These are phyloP conservation scores for Antheraea yamamai DNA, from an alignment of 2,888 invertebrate genomes.

Conservation along the genomic window DNA sequence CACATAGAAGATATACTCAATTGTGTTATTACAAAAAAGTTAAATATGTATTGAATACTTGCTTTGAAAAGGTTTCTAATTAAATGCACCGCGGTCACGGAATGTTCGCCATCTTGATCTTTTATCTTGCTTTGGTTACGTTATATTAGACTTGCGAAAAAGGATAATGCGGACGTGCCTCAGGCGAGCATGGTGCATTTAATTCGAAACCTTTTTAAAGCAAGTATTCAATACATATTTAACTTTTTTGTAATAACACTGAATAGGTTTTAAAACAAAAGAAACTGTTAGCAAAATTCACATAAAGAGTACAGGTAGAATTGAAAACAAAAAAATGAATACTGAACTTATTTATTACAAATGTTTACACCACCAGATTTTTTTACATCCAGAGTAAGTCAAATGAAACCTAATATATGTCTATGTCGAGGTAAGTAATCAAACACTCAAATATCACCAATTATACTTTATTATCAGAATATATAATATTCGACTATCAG, in stretches of 20 bases:
- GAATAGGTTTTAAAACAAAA: background rate
- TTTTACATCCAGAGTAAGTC: background rate
- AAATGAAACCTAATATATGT: background rate
- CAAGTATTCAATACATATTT: no score
- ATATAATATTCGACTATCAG: background rate
- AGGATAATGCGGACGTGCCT: no score
- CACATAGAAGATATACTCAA: background rate
- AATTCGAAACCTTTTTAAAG: no score
- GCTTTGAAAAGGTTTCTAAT: no score
- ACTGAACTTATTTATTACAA: conserved; percentile 1
- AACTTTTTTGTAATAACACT: no score
- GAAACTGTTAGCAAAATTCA: background rate
- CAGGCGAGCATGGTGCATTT: no score
- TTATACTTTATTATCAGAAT: background rate
- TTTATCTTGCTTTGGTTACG: no score
- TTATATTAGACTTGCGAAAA: no score
- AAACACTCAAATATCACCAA: background rate
- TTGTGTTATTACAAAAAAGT: no score
- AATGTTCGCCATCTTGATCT: no score
- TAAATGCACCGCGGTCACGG: no score
- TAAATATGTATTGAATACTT: no score
- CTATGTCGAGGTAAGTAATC: background rate
- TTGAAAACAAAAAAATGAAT: background rate
- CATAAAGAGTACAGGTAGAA: background rate
- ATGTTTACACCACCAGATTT: background rate